Percentiles rank a stretch among this genome's conserved stretches.
These are phyloP conservation scores for Notiomystis cincta DNA, from an alignment of 2,113 vertebrate species.

Conservation along the genomic window DNA sequence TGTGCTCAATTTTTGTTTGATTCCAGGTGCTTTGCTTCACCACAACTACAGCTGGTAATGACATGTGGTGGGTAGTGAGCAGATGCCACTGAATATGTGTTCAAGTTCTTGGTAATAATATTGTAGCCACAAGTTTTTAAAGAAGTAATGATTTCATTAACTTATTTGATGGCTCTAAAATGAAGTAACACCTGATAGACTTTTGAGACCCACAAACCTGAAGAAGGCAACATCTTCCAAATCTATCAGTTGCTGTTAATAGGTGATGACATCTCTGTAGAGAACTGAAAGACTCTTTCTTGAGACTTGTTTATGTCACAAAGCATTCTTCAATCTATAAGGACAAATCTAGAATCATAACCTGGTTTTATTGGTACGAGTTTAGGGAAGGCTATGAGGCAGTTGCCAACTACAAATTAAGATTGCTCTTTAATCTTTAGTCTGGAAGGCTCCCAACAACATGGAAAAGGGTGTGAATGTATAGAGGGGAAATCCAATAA, in stretches of 20 bases:
- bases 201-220: neutral
- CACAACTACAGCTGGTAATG: neutral
- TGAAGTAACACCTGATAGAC: neutral
- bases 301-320: neutral
- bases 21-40: neutral
- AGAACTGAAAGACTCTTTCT: neutral
- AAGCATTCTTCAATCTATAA: neutral
- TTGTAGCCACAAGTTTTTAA: neutral
- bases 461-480: neutral
- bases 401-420: neutral
- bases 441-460: neutral
- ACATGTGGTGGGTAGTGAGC: neutral
- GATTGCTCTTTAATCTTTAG: slow-evolving; percentile 6
- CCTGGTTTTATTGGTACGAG: neutral
- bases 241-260: neutral
- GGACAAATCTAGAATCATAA: neutral
- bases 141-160: neutral
- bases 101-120: neutral
- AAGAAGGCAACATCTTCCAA: neutral
- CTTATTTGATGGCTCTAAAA: neutral
- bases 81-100: neutral
- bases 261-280: neutral
- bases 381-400: neutral
- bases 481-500: neutral
- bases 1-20: neutral